Base-by-base conservation (phyloP, 1,140 invertebrate species). In the Drosophila suzukii region DNA sequence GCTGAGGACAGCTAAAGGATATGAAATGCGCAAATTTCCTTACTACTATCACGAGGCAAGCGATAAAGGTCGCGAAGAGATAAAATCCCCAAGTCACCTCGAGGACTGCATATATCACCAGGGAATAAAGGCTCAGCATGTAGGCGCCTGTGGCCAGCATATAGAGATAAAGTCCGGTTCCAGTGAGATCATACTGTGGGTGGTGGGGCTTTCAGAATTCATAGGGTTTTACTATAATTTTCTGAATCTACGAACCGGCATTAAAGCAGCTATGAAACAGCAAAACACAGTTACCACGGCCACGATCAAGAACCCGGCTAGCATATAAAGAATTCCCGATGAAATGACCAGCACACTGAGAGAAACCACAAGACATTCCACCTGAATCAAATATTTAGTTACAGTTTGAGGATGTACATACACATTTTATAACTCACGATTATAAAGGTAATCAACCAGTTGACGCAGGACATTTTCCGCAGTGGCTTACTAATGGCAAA, bases 121-220 rank as follows among this genome's bases (percentile, higher is more conserved):
- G 20, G 15, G 11, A 41, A 58, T 83, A 85, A 3, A 85, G 27
- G 61, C 60, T 60, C 10, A 81, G 2, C 34, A 78, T 0, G n/a
- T 78, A 74, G 10, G 72, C 6, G 1, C 34, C 51, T 24, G 38
- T 58, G n/a, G 51, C 20, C 20, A 66, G 4, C 6, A 71, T 12
- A 13, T 68, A 75, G 11, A 70, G 46, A 2, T 55, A 36, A 5
- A 61, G 44, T 51, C 49, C 49, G 11, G 39, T 56, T n/a, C 53
- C 51, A 5, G 83, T 88, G 3, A 80, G 39, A 17, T 86, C 83
- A 32, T 10, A 24, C 83, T 86, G 43, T 4, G 41, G n/a, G 20
- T 4, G 7, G 27, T 4, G n/a, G 10, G 2, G 57, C 7, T 27
- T 12, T n/a, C 5, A 8, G 0, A n/a, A 17, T 36, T 46, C 27